A percentile compares a stretch with the other conserved stretches of the same genome.
phyloP scores from a whole-genome alignment of 2,888 invertebrate genomes.

The Lochmaea capreae region DNA sequence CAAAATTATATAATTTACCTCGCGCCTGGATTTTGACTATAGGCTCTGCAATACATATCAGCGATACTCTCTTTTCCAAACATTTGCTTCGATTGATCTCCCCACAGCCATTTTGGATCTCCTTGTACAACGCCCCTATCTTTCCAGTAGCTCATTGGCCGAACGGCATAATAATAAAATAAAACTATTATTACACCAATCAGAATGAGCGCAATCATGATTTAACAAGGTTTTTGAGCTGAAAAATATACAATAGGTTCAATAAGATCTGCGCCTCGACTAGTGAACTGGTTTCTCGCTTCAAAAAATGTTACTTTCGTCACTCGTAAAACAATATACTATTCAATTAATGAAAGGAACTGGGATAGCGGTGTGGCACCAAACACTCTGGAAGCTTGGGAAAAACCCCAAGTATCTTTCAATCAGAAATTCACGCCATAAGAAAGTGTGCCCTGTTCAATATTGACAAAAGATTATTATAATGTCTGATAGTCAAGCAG shows the following conservation, averaged over 20 bases:
- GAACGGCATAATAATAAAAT: constrained; percentile 37
- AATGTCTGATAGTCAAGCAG: no score
- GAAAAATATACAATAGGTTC: background rate
- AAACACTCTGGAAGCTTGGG: no score
- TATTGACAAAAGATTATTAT: no score
- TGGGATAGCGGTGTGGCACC: no score
- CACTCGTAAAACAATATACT: no score
- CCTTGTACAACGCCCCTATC: constrained; percentile 46
- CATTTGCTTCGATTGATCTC: constrained; percentile 44
- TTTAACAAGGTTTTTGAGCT: constrained; percentile 5
- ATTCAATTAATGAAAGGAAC: no score
- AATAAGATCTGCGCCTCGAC: no score
- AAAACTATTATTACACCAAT: constrained; percentile 20
- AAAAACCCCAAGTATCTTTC: no score
- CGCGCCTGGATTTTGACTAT: background rate
- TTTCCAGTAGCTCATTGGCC: constrained; percentile 46
- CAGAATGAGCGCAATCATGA: constrained; percentile 33
- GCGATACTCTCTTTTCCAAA: constrained; percentile 37
- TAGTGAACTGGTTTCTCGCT: no score
- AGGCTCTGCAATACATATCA: constrained; percentile 1
- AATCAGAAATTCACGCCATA: no score
- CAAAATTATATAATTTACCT: background rate
- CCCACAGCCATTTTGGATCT: constrained; percentile 44
- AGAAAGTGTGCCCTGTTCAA: no score
- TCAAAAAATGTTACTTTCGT: no score